Conservation (phyloP, 2,797 vertebrate genomes). For the Bradypodion pumilum region DNA sequence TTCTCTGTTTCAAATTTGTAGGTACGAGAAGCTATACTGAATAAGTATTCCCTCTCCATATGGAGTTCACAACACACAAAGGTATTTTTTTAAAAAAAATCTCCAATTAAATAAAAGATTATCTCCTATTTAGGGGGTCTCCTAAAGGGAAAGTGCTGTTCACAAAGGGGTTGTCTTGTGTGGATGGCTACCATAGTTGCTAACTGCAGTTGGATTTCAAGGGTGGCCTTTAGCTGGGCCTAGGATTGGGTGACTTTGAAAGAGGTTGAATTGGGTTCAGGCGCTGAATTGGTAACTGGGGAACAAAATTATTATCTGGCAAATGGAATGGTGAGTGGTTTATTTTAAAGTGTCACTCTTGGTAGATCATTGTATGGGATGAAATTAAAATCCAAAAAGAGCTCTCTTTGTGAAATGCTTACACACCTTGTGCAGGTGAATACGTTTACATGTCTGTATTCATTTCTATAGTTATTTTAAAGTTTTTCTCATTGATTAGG, state of each 20-base stretch:
- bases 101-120: constrained; percentile 2
- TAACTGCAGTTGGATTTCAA: too few relatives aligned
- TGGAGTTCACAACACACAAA: constrained; percentile 79
- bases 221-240: too few relatives aligned
- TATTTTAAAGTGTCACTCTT: too few relatives aligned
- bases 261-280: too few relatives aligned
- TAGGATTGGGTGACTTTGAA: too few relatives aligned
- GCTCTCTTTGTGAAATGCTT: not conserved
- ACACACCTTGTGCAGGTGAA: not conserved
- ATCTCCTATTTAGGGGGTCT: not conserved
- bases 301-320: too few relatives aligned
- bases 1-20: constrained; percentile 61
- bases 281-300: too few relatives aligned
- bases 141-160: not conserved
- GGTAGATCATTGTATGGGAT: not conserved
- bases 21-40: constrained; percentile 82
- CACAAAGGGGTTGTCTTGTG: too few relatives aligned
- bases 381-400: not conserved
- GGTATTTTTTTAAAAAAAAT: constrained; percentile 76
- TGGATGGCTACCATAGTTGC: too few relatives aligned
- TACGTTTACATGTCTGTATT: not conserved
- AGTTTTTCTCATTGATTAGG: not conserved
- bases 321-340: too few relatives aligned
- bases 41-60: constrained; percentile 67
- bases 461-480: not conserved